phyloP scores from a whole-genome alignment of 2,113 vertebrate genomes.

The western clawed frog (Xenopus tropicalis) region DNA sequence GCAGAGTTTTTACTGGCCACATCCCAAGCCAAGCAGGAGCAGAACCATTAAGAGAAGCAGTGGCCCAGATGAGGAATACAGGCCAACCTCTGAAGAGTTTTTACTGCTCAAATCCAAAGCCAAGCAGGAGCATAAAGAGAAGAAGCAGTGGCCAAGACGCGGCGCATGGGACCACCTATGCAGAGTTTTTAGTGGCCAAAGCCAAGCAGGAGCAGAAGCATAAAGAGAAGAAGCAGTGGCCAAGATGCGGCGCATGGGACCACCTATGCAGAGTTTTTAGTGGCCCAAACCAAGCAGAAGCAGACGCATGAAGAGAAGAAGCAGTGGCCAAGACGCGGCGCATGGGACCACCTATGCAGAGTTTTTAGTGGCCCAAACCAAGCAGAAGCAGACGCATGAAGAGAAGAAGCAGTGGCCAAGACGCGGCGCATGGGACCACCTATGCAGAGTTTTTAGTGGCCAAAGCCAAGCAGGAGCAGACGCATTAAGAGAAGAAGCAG shows the following conservation, averaged over 20 bases:
- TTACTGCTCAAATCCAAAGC: no score
- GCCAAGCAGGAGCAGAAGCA: not conserved
- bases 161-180: not conserved
- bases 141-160: conserved; percentile 11
- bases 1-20: no score
- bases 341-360: conserved; percentile 51
- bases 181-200: no score
- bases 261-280: no score
- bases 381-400: conserved; percentile 47
- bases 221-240: not conserved
- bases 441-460: conserved; percentile 46
- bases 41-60: conserved; percentile 44
- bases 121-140: not conserved
- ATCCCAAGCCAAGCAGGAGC: no score
- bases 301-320: conserved; percentile 46
- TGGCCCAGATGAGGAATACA: no score
- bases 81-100: no score
- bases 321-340: conserved; percentile 31
- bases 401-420: conserved; percentile 35
- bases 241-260: conserved; percentile 47
- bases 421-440: no score
- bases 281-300: no score
- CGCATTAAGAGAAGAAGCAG: no score
- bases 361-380: no score
- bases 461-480: no score